Conservation (phyloP, 2,888 invertebrate genomes). For the Ferrisia virgata region DNA sequence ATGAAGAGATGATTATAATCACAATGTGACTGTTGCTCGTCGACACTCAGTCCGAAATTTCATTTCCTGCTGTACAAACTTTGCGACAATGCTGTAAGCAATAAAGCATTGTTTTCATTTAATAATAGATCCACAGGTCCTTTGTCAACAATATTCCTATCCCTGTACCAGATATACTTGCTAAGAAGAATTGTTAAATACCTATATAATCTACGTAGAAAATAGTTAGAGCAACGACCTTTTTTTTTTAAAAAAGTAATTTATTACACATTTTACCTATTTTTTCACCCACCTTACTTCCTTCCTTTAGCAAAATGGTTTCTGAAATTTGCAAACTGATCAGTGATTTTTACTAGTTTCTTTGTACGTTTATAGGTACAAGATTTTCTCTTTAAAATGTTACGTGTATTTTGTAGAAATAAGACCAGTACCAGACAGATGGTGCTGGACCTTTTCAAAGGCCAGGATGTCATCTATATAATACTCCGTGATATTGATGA, state of each 20-base stretch:
- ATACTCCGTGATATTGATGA: background rate
- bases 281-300: too few relatives aligned
- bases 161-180: too few relatives aligned
- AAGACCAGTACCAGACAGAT: background rate
- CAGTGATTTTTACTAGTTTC: too few relatives aligned
- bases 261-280: background rate
- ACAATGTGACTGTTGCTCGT: background rate
- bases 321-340: too few relatives aligned
- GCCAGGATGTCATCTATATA: too few relatives aligned
- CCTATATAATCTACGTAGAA: background rate
- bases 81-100: too few relatives aligned
- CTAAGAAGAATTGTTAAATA: too few relatives aligned
- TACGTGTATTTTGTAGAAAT: background rate
- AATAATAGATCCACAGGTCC: background rate
- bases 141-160: background rate
- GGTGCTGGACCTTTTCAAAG: background rate
- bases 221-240: background rate
- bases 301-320: too few relatives aligned
- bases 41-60: too few relatives aligned
- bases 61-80: too few relatives aligned
- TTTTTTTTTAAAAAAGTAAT: background rate
- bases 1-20: too few relatives aligned
- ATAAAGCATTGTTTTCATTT: background rate
- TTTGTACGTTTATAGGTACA: background rate
- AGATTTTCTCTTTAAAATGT: background rate